Evolutionary conservation across 2,113 vertebrate genomes (phyloP).

Genomic region (Nerophis ophidion): DNA sequence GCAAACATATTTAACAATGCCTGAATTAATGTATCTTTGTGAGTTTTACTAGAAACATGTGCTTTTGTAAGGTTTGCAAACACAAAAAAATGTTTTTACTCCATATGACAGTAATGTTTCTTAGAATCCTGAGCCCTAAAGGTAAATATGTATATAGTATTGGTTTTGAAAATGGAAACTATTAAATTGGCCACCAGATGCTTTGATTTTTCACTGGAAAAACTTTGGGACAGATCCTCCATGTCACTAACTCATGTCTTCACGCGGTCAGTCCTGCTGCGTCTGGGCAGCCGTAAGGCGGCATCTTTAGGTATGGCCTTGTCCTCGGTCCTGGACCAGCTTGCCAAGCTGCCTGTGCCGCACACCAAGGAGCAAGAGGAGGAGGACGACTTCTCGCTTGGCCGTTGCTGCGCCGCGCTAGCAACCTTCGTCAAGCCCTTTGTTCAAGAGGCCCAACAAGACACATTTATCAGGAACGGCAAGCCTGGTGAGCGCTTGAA

Average conservation of each 20-base stretch:
- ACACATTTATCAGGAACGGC: conserved; percentile 33
- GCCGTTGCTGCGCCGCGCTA: conserved; percentile 80
- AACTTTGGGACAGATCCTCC: neutral
- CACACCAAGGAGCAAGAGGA: conserved; percentile 81
- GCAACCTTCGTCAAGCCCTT: conserved; percentile 82
- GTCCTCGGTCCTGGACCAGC: conserved; percentile 82
- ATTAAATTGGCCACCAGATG: too few species aligned
- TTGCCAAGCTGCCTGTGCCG: conserved; percentile 83
- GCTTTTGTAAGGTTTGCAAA: too few species aligned
- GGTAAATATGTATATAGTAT: too few species aligned
- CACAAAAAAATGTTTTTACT: too few species aligned
- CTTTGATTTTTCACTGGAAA: too few species aligned
- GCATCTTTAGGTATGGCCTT: conserved; percentile 88
- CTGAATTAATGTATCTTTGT: too few species aligned
- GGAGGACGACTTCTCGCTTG: conserved; percentile 80
- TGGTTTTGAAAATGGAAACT: too few species aligned
- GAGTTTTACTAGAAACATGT: too few species aligned
- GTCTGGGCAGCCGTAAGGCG: conserved; percentile 80
- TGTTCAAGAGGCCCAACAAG: conserved; percentile 72
- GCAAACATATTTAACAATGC: too few species aligned
- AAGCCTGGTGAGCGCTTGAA: neutral
- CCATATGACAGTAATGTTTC: too few species aligned
- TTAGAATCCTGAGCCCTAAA: too few species aligned
- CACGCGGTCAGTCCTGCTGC: conserved; percentile 74
- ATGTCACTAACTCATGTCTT: neutral